phyloP scores from a whole-genome alignment of 2,888 invertebrate species.

The Dryococelus australis region DNA sequence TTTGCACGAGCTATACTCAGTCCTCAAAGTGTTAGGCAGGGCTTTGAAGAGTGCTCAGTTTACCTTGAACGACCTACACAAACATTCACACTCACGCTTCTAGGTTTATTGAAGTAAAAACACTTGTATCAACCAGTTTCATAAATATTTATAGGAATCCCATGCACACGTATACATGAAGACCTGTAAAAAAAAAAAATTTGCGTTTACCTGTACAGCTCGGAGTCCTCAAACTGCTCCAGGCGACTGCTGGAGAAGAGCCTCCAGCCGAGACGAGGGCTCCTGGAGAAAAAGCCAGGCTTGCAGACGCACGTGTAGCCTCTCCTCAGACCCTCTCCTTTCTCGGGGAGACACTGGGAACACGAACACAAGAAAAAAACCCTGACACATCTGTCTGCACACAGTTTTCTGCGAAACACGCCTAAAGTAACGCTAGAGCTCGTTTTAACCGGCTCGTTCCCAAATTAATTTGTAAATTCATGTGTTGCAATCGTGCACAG shows the following conservation, averaged over 20 bases:
- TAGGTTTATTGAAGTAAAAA: no score
- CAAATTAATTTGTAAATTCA: neutral
- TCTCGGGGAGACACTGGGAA: slow-evolving; percentile 61
- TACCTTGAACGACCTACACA: no score
- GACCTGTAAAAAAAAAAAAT: no score
- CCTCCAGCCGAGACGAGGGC: slow-evolving; percentile 31
- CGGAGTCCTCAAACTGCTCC: neutral
- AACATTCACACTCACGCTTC: no score
- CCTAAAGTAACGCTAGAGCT: neutral
- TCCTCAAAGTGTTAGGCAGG: no score
- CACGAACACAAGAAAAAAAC: slow-evolving; percentile 45
- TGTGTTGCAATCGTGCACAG: no score
- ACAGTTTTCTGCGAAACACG: neutral
- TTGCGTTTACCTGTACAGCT: neutral
- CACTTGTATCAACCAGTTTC: no score
- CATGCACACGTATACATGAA: no score
- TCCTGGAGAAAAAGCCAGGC: slow-evolving; percentile 65
- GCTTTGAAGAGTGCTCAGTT: no score
- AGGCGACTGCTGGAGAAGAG: slow-evolving; percentile 11
- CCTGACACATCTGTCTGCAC: slow-evolving; percentile 52
- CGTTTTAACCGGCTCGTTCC: neutral
- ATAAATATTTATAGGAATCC: no score
- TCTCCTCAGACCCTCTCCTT: slow-evolving; percentile 60
- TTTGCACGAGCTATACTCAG: no score
- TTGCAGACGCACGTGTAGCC: slow-evolving; percentile 71